Conservation (phyloP, 2,113 vertebrate species). For the Toxostoma redivivum region DNA sequence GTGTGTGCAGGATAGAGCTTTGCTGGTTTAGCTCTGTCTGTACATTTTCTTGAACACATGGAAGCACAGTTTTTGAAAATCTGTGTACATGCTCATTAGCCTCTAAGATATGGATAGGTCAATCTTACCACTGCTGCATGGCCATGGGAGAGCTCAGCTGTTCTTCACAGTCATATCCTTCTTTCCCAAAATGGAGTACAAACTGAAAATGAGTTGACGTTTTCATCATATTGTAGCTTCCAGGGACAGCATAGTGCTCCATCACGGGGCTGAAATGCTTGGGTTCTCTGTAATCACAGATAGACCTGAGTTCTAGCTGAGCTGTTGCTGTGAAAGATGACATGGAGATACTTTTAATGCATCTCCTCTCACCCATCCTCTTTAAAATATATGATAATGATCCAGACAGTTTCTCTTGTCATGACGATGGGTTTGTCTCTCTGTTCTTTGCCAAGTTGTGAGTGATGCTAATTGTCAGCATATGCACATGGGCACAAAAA, state of each 20-base stretch:
- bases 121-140: neutral
- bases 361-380: neutral
- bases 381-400: neutral
- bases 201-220: neutral
- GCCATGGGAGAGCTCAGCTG: neutral
- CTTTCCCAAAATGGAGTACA: neutral
- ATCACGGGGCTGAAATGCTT: neutral
- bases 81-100: neutral
- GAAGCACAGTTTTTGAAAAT: neutral
- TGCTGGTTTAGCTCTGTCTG: neutral
- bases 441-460: neutral
- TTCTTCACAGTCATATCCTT: neutral
- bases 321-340: neutral
- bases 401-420: neutral
- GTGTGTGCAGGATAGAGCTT: neutral
- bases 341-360: neutral
- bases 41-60: neutral
- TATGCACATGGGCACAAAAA: neutral
- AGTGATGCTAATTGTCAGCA: neutral
- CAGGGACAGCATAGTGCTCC: neutral
- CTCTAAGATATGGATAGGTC: neutral
- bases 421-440: neutral
- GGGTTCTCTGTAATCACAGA: neutral
- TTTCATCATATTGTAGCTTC: neutral
- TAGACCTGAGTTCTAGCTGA: neutral